Evolutionary conservation across 2,888 invertebrate genomes (phyloP).

Genomic region (Sialis fuliginosa): DNA sequence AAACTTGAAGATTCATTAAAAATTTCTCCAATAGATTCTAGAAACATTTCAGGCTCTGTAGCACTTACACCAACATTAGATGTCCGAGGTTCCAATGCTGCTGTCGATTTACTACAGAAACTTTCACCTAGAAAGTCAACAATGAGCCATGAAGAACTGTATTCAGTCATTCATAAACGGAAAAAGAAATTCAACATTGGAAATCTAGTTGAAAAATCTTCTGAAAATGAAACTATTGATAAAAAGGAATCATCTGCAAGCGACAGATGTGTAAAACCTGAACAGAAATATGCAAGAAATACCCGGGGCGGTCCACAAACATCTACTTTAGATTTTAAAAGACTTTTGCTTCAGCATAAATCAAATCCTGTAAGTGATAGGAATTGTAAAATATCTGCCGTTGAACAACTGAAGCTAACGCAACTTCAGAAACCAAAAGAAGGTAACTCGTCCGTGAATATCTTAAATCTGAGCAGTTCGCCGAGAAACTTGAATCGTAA

Average conservation of each 20-base stretch:
- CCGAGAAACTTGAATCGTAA: slow-evolving; percentile 52
- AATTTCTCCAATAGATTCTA: slow-evolving; percentile 51
- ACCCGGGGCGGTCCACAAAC: slow-evolving; percentile 36
- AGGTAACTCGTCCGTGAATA: slow-evolving; percentile 28
- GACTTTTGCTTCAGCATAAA: slow-evolving; percentile 57
- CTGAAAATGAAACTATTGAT: slow-evolving; percentile 31
- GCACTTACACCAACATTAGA: slow-evolving; percentile 44
- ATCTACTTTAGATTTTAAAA: slow-evolving; percentile 70
- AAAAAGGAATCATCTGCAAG: slow-evolving; percentile 27
- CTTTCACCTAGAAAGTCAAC: slow-evolving; percentile 50
- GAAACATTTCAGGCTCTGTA: slow-evolving; percentile 36
- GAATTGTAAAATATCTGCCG: slow-evolving; percentile 50
- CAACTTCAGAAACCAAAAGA: slow-evolving; percentile 29
- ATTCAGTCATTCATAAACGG: slow-evolving; percentile 59
- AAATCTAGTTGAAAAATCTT: slow-evolving; percentile 22
- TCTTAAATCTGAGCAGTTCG: slow-evolving; percentile 51
- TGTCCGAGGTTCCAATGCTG: slow-evolving; percentile 24
- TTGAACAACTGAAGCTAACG: slow-evolving; percentile 57
- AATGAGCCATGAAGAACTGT: slow-evolving; percentile 63
- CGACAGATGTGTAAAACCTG: slow-evolving; percentile 33
- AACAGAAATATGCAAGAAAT: slow-evolving; percentile 34
- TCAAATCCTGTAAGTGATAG: slow-evolving; percentile 35
- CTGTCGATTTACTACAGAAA: slow-evolving; percentile 30
- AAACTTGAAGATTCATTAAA: slow-evolving; percentile 27
- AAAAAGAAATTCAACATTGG: slow-evolving; percentile 55